phyloP scores from a whole-genome alignment of 2,888 invertebrate species.

The Plebejus melissa region DNA sequence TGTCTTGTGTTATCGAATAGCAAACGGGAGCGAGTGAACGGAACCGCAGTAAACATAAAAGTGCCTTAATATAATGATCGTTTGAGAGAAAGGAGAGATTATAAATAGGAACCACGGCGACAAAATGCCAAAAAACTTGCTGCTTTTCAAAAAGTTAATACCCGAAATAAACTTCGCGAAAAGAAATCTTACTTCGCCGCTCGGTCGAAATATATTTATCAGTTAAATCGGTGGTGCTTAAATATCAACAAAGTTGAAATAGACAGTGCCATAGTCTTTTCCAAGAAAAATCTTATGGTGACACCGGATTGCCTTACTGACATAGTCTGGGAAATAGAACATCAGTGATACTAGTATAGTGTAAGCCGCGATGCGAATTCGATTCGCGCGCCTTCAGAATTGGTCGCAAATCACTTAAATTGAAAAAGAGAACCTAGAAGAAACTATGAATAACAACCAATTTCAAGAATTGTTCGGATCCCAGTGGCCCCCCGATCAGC shows the following conservation, averaged over 20 bases:
- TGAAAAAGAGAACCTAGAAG: conserved; percentile 41
- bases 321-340: conserved; percentile 53
- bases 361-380: conserved; percentile 65
- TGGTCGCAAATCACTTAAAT: conserved; percentile 62
- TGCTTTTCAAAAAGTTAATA: conserved; percentile 73
- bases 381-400: conserved; percentile 55
- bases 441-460: conserved; percentile 65
- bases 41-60: conserved; percentile 52
- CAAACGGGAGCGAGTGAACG: conserved; percentile 67
- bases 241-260: conserved; percentile 64
- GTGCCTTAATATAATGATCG: conserved; percentile 70
- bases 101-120: conserved; percentile 63
- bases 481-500: conserved; percentile 75
- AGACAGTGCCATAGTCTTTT: conserved; percentile 64
- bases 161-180: conserved; percentile 72
- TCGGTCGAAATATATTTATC: conserved; percentile 69
- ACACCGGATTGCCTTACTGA: conserved; percentile 67
- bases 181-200: conserved; percentile 68
- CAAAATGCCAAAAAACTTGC: conserved; percentile 76
- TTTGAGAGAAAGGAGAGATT: conserved; percentile 55
- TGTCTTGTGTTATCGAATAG: conserved; percentile 53
- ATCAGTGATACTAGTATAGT: conserved; percentile 62
- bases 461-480: conserved; percentile 74
- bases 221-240: conserved; percentile 61
- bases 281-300: conserved; percentile 60